Conservation (phyloP, 2,888 invertebrate species). For the Phyto melanocephala region DNA sequence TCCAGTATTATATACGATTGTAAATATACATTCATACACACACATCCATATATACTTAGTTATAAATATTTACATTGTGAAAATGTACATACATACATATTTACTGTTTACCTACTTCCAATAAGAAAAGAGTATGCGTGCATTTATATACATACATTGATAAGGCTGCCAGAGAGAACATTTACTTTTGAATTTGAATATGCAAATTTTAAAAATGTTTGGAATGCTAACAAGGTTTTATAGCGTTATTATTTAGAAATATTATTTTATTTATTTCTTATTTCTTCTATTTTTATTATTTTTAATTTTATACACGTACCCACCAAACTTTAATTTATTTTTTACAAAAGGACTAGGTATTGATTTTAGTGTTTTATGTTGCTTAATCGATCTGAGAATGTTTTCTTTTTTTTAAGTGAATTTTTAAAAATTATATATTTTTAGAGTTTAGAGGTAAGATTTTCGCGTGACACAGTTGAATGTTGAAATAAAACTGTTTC, state of each 20-base stretch:
- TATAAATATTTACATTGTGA: no score
- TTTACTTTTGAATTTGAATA: background rate
- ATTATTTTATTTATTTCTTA: background rate
- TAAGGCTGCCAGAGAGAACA: background rate
- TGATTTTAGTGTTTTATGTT: background rate
- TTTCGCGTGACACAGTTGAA: constrained; percentile 50
- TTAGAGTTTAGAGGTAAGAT: constrained; percentile 20
- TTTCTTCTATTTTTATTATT: background rate
- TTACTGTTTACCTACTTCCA: no score
- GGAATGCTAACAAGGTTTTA: constrained; percentile 15
- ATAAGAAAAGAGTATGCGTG: no score
- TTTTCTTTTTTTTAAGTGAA: background rate
- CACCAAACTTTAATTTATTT: background rate
- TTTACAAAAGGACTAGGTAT: background rate
- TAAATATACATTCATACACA: no score
- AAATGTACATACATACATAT: background rate
- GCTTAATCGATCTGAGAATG: background rate
- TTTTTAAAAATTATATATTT: background rate
- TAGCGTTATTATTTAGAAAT: constrained; percentile 44
- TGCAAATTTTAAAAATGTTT: constrained; percentile 11
- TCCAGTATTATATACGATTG: no score
- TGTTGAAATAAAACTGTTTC: constrained; percentile 57
- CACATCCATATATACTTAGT: no score
- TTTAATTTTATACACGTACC: background rate
- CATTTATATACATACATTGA: background rate